Conservation (phyloP, 2,888 invertebrate species). For the Frankliniella intonsa region DNA sequence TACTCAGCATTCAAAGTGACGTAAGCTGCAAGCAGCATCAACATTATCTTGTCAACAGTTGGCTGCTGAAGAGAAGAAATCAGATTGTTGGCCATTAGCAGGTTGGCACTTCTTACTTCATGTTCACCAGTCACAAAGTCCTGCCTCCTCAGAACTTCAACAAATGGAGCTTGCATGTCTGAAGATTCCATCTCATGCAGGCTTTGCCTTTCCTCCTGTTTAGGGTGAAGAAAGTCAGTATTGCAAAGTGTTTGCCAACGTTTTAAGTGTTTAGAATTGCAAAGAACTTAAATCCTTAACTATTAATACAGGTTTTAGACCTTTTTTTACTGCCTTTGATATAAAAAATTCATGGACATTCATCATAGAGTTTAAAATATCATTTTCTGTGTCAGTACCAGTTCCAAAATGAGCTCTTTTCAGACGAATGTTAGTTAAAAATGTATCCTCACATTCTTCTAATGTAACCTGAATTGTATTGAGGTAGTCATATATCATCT, state of each 20-base stretch:
- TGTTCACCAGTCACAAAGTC: not conserved
- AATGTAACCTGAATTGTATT: not conserved
- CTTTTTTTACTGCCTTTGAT: not conserved
- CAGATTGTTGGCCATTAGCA: not conserved
- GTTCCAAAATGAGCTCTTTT: not conserved
- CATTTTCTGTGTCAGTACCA: not conserved
- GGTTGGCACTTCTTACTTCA: not conserved
- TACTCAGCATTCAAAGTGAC: constrained; percentile 6
- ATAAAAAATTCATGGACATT: not conserved
- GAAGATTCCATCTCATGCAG: not conserved
- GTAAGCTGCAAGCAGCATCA: not conserved
- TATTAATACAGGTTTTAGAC: not conserved
- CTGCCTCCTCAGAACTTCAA: not conserved
- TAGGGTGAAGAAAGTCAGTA: not conserved
- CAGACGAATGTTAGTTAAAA: not conserved
- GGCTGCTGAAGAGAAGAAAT: not conserved
- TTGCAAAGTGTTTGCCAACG: no score
- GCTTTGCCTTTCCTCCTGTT: not conserved
- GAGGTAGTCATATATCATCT: constrained; percentile 12
- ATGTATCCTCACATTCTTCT: not conserved
- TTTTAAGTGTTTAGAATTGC: no score
- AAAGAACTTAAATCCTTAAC: not conserved
- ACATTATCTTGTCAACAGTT: not conserved
- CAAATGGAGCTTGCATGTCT: not conserved
- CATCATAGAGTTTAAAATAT: not conserved